These are phyloP conservation scores for Himalopsyche tibetana DNA, from an alignment of 2,888 invertebrate species.

Conservation along the genomic window DNA sequence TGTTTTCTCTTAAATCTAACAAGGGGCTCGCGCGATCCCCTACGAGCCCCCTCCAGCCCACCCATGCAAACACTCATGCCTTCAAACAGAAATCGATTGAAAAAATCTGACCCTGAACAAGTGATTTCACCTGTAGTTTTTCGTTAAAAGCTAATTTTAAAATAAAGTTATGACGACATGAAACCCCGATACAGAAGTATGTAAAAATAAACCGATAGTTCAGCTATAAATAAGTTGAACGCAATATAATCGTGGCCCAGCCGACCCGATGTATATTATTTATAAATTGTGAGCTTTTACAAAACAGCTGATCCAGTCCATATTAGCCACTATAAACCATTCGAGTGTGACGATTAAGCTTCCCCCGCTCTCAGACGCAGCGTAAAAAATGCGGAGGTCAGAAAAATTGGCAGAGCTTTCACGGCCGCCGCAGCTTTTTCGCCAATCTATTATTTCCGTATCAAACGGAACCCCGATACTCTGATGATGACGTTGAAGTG, in stretches of 20 bases:
- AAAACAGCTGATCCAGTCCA: conserved; percentile 8
- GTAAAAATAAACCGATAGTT: background rate
- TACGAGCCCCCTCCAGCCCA: too few relatives aligned
- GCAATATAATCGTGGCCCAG: conserved; percentile 21
- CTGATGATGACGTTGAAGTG: background rate
- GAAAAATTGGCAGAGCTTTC: conserved; percentile 58
- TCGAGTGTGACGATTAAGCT: conserved; percentile 19
- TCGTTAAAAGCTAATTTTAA: too few relatives aligned
- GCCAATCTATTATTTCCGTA: conserved; percentile 30
- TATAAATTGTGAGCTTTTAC: background rate
- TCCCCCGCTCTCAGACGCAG: conserved; percentile 28
- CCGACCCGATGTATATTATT: background rate
- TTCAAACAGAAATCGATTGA: too few relatives aligned
- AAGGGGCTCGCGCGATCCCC: too few relatives aligned
- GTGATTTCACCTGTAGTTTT: too few relatives aligned
- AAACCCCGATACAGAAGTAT: background rate
- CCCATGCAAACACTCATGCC: too few relatives aligned
- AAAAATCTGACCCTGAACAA: too few relatives aligned
- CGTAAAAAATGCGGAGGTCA: conserved; percentile 57
- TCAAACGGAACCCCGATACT: conserved; percentile 20
- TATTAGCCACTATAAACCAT: conserved; percentile 31
- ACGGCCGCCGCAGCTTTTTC: conserved; percentile 48
- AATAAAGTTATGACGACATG: too few relatives aligned
- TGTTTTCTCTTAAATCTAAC: too few relatives aligned
- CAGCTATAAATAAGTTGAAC: background rate